Evolutionary conservation across 2,797 vertebrate species (phyloP).

Genomic region (Lutjanus argentimaculatus): DNA sequence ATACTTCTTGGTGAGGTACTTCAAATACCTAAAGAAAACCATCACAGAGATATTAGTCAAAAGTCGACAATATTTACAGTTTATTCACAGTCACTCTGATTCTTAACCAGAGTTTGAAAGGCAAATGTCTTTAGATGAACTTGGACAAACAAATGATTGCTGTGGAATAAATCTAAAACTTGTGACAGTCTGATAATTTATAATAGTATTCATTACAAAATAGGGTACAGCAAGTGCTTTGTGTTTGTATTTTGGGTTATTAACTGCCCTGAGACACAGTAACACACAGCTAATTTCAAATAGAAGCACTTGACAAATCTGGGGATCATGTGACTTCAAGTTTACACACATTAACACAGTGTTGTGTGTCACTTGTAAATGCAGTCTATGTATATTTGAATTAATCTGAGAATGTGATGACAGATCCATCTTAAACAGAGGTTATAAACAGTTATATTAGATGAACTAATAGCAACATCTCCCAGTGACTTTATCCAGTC

Average conservation of each 20-base stretch:
- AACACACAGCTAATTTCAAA: neutral
- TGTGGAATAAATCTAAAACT: neutral
- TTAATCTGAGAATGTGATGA: neutral
- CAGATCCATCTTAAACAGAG: neutral
- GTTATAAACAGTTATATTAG: neutral
- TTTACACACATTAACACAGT: neutral
- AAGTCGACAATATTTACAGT: neutral
- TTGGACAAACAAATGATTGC: neutral
- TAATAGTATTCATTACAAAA: neutral
- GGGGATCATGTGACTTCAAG: neutral
- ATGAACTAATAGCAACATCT: neutral
- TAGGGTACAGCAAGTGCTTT: neutral
- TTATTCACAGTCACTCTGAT: neutral
- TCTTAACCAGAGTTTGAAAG: neutral
- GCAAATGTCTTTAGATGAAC: neutral
- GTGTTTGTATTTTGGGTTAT: neutral
- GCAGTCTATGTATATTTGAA: neutral
- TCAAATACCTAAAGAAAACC: constrained; percentile 89
- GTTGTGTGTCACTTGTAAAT: too few relatives aligned
- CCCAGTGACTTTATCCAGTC: neutral
- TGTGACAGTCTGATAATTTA: neutral
- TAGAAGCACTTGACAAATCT: neutral
- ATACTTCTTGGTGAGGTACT: constrained; percentile 98
- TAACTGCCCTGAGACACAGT: neutral
- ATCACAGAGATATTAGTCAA: neutral